Conservation (phyloP, 1,140 invertebrate species). For the Hyles vespertilio region DNA sequence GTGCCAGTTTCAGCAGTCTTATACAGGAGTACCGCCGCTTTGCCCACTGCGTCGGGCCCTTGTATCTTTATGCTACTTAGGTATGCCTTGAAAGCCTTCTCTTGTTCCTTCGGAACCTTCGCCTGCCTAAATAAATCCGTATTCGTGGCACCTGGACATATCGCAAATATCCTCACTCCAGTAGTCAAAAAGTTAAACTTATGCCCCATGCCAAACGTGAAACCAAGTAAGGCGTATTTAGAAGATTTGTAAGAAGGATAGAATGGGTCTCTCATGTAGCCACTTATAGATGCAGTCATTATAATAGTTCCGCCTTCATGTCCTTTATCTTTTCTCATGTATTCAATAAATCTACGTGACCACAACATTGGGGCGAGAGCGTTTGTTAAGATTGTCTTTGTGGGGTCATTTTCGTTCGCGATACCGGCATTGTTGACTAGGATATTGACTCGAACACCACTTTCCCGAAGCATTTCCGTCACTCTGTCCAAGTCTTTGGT, state of each 20-base stretch:
- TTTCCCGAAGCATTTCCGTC: slow-evolving; percentile 52
- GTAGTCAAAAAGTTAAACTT: slow-evolving; percentile 73
- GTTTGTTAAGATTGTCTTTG: slow-evolving; percentile 52
- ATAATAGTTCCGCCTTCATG: slow-evolving; percentile 79
- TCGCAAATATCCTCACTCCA: slow-evolving; percentile 70
- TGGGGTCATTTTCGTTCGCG: slow-evolving; percentile 72
- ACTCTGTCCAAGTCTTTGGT: slow-evolving; percentile 62
- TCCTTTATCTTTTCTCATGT: slow-evolving; percentile 78
- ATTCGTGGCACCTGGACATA: slow-evolving; percentile 76
- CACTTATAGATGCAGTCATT: slow-evolving; percentile 79
- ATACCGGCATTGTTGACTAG: slow-evolving; percentile 80
- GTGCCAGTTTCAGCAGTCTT: slow-evolving; percentile 32
- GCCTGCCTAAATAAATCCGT: slow-evolving; percentile 43
- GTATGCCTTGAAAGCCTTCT: neutral
- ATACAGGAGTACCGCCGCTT: slow-evolving; percentile 43
- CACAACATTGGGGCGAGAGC: slow-evolving; percentile 49
- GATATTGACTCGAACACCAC: slow-evolving; percentile 76
- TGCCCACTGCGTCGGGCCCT: slow-evolving; percentile 24
- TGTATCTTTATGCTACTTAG: slow-evolving; percentile 23
- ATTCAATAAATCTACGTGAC: slow-evolving; percentile 45
- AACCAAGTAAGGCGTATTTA: slow-evolving; percentile 78
- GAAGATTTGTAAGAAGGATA: slow-evolving; percentile 81
- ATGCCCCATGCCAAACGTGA: slow-evolving; percentile 73
- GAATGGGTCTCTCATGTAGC: slow-evolving; percentile 76
- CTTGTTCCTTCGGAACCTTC: no score